These are phyloP conservation scores for Gerris lacustris DNA, from an alignment of 2,888 invertebrate genomes.

Conservation along the genomic window DNA sequence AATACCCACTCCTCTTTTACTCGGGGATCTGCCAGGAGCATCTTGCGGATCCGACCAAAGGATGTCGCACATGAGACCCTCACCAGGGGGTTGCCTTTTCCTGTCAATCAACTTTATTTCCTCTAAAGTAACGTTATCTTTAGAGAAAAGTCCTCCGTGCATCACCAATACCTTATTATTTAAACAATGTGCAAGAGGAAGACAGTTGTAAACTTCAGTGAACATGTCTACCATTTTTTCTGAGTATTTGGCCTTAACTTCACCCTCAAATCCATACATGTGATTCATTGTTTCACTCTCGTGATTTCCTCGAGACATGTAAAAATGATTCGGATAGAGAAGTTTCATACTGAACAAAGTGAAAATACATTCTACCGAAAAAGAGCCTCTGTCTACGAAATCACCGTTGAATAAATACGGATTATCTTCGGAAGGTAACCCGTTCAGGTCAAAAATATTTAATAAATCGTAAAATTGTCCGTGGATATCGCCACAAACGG, in stretches of 20 bases:
- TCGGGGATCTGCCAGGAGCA: slow-evolving; percentile 9
- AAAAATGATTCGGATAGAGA: slow-evolving; percentile 15
- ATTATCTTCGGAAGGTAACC: slow-evolving; percentile 8
- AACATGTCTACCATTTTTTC: slow-evolving; percentile 15
- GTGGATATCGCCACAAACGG: slow-evolving; percentile 17
- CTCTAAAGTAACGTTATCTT: slow-evolving; percentile 8
- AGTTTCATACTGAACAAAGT: slow-evolving; percentile 19
- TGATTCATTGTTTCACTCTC: slow-evolving; percentile 16
- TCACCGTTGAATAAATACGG: slow-evolving; percentile 21
- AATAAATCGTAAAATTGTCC: slow-evolving; percentile 19
- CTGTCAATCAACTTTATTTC: slow-evolving; percentile 16
- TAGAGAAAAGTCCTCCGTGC: slow-evolving; percentile 15
- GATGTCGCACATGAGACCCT: slow-evolving; percentile 20
- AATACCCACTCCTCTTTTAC: slow-evolving; percentile 16
- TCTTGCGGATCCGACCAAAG: slow-evolving; percentile 19
- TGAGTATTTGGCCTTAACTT: slow-evolving; percentile 17
- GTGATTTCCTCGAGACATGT: slow-evolving; percentile 16
- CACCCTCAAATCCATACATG: slow-evolving; percentile 17
- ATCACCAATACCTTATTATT: slow-evolving; percentile 16
- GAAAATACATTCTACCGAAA: slow-evolving; percentile 13
- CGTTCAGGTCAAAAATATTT: slow-evolving; percentile 15
- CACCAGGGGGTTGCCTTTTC: slow-evolving; percentile 14
- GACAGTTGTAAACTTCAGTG: slow-evolving; percentile 18
- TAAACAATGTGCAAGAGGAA: slow-evolving; percentile 18
- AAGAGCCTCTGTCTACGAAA: slow-evolving; percentile 13